Conservation (phyloP, 1,140 invertebrate species). For the Meloidogyne chitwoodi region DNA sequence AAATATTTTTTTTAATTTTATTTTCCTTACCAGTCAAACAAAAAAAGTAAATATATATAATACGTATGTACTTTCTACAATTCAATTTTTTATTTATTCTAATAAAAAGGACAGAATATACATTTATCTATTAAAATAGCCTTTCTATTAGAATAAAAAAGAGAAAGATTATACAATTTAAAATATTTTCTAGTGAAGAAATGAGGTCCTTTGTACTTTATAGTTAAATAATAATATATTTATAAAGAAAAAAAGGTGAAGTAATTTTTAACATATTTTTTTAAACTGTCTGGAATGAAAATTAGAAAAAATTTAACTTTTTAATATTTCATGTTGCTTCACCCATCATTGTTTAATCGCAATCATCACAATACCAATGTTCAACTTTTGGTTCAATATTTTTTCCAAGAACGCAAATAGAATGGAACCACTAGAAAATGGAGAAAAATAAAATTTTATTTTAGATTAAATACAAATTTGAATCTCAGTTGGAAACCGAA, state of each 20-base stretch:
- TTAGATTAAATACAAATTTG: too few relatives aligned
- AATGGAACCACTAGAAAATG: constrained; percentile 59
- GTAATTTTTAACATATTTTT: neutral
- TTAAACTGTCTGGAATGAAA: neutral
- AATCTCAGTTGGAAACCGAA: too few relatives aligned
- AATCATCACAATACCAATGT: neutral
- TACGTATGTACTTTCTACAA: too few relatives aligned
- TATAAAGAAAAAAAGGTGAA: too few relatives aligned
- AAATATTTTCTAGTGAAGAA: neutral
- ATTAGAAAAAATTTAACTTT: neutral
- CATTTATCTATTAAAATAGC: neutral
- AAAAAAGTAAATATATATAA: too few relatives aligned
- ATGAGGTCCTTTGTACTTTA: neutral
- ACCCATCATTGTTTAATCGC: too few relatives aligned
- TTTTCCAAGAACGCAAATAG: constrained; percentile 46
- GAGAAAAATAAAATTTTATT: neutral
- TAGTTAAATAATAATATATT: too few relatives aligned
- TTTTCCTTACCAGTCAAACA: too few relatives aligned
- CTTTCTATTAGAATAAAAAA: neutral
- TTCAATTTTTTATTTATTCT: too few relatives aligned
- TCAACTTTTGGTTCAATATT: constrained; percentile 48
- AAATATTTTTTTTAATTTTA: too few relatives aligned
- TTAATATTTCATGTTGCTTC: neutral
- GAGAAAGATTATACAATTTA: neutral
- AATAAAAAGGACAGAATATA: too few relatives aligned